Conservation (phyloP, 2,797 vertebrate genomes). For the Sphaeramia orbicularis region DNA sequence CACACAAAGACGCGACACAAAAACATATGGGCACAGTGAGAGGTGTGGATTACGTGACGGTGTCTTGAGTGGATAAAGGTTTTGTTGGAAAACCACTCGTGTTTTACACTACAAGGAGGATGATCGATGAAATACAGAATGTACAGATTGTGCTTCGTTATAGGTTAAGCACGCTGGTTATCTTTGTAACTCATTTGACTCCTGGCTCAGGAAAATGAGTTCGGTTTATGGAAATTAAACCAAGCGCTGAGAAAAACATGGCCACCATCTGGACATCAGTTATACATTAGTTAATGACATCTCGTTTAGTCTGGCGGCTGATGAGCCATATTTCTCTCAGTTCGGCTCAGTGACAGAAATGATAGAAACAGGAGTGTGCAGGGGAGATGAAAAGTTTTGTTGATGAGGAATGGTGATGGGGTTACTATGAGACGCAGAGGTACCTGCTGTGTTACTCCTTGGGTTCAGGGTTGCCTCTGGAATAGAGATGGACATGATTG, state of each 20-base stretch:
- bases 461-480: conserved; percentile 98
- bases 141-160: conserved; percentile 62
- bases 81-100: conserved; percentile 40
- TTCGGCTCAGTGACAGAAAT: conserved; percentile 66
- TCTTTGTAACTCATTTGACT: conserved; percentile 81
- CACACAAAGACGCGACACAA: conserved; percentile 37
- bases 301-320: conserved; percentile 6
- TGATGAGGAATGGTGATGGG: conserved; percentile 68
- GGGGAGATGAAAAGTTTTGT: conserved; percentile 63
- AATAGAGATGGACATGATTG: conserved; percentile 92
- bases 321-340: conserved; percentile 84
- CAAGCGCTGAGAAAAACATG: conserved; percentile 85
- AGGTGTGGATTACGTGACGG: neutral
- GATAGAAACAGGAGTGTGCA: conserved; percentile 62
- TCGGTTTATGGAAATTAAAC: conserved; percentile 83
- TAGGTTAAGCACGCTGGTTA: conserved; percentile 71
- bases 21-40: conserved; percentile 30
- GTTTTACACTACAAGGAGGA: conserved; percentile 32
- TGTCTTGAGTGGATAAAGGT: neutral
- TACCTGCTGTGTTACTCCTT: conserved; percentile 97
- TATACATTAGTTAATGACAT: neutral
- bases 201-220: conserved; percentile 83
- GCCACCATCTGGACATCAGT: conserved; percentile 53
- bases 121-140: conserved; percentile 49
- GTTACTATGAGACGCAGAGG: conserved; percentile 83